A percentile compares a stretch with the other conserved stretches of the same genome.
phyloP scores from a whole-genome alignment of 2,113 vertebrate genomes.

The Silurus glanis region DNA sequence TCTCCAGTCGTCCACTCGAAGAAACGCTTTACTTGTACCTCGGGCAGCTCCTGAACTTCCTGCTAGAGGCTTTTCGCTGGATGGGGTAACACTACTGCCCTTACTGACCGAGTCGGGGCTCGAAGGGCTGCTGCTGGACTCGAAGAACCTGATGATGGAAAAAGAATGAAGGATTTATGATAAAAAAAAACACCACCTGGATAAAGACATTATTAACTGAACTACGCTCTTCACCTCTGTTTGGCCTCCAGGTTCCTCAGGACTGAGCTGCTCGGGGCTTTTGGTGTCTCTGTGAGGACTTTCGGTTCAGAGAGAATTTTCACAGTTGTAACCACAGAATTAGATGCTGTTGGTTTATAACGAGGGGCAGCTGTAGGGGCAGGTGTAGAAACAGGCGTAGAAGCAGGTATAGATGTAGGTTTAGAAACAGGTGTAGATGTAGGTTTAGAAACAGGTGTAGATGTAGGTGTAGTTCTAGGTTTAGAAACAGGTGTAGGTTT shows the following conservation, averaged over 20 bases:
- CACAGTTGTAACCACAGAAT: background rate
- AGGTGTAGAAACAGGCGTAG: background rate
- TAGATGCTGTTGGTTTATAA: background rate
- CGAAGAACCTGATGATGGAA: constrained; percentile 48
- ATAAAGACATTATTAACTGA: too few species aligned
- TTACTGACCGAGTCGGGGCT: background rate
- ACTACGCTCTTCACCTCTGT: constrained; percentile 56
- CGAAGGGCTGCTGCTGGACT: constrained; percentile 1
- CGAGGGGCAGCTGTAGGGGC: constrained; percentile 6
- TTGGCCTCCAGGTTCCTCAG: constrained; percentile 77
- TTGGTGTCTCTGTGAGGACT: background rate
- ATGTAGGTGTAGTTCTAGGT: too few species aligned
- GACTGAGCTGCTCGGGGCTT: constrained; percentile 48
- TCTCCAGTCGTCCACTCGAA: constrained; percentile 19
- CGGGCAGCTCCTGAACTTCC: background rate
- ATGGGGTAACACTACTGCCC: background rate
- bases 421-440: background rate
- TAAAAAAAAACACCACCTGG: too few species aligned
- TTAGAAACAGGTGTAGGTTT: background rate
- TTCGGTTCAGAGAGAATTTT: constrained; percentile 28
- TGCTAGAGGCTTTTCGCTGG: background rate
- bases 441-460: too few species aligned
- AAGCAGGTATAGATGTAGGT: background rate
- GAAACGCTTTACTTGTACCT: constrained; percentile 16
- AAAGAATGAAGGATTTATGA: background rate